Percentiles rank a stretch among this genome's conserved stretches.
Conservation (phyloP, 2,888 invertebrate species). For the Hesperia comma region DNA sequence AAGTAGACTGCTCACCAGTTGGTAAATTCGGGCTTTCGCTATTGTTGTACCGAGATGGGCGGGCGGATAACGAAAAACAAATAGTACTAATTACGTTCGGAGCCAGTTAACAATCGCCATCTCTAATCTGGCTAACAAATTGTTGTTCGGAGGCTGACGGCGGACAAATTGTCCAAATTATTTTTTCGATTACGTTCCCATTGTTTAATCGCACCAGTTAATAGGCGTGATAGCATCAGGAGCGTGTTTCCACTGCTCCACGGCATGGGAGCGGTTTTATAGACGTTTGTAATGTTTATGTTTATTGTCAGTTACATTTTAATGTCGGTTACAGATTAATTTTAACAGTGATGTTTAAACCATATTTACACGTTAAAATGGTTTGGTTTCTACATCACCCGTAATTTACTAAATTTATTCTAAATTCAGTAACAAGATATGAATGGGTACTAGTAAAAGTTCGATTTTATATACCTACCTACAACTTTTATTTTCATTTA, state of each 20-base stretch:
- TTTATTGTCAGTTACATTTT: no score
- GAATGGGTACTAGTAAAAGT: no score
- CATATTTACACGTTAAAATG: no score
- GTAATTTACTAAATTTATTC: no score
- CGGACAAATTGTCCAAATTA: slow-evolving; percentile 78
- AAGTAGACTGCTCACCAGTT: slow-evolving; percentile 64
- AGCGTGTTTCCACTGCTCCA: slow-evolving; percentile 47
- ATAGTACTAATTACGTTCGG: slow-evolving; percentile 78
- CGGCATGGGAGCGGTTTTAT: slow-evolving; percentile 10
- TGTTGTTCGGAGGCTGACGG: slow-evolving; percentile 57
- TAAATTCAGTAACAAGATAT: no score
- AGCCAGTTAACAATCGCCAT: slow-evolving; percentile 73
- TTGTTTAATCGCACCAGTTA: slow-evolving; percentile 78
- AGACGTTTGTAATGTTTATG: no score
- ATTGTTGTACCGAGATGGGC: slow-evolving; percentile 68
- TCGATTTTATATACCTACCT: no score
- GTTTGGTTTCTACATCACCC: no score
- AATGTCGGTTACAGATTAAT: no score
- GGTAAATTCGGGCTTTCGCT: slow-evolving; percentile 67
- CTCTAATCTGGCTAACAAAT: slow-evolving; percentile 77
- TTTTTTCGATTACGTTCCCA: slow-evolving; percentile 79
- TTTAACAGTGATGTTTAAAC: no score
- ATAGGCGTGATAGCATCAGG: slow-evolving; percentile 69
- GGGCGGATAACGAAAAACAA: slow-evolving; percentile 74
- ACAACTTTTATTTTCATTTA: no score